Percentiles rank a stretch among this genome's conserved stretches.
Conservation (phyloP, 1,140 invertebrate species). For the Euwallacea similis region DNA sequence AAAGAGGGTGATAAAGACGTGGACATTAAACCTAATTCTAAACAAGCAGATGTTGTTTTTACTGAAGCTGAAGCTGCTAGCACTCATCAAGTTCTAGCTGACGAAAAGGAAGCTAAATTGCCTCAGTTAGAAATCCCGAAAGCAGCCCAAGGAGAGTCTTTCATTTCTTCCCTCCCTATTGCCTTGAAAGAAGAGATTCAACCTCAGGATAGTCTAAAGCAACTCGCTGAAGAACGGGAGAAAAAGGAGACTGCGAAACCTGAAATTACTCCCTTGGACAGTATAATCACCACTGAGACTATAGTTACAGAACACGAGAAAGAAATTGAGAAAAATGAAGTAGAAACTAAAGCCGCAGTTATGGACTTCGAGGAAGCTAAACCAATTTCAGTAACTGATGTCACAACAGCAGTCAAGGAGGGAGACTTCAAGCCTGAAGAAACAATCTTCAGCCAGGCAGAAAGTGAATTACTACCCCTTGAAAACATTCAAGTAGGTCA, state of each 20-base stretch:
- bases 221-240: constrained; percentile 44
- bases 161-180: constrained; percentile 57
- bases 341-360: constrained; percentile 53
- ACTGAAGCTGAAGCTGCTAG: constrained; percentile 57
- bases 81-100: constrained; percentile 55
- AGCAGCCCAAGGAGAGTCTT: constrained; percentile 54
- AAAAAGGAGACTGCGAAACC: constrained; percentile 53
- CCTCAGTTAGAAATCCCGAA: constrained; percentile 51
- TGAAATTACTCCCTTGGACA: constrained; percentile 55
- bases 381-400: constrained; percentile 56
- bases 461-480: constrained; percentile 42
- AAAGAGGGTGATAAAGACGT: constrained; percentile 56
- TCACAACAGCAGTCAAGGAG: constrained; percentile 60
- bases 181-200: constrained; percentile 57
- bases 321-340: constrained; percentile 53
- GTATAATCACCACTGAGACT: constrained; percentile 51
- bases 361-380: constrained; percentile 56
- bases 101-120: constrained; percentile 59
- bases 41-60: constrained; percentile 55
- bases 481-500: constrained; percentile 47
- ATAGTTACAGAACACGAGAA: constrained; percentile 59
- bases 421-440: constrained; percentile 50
- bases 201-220: constrained; percentile 36
- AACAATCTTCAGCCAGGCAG: constrained; percentile 46
- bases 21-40: constrained; percentile 56